phyloP scores from a whole-genome alignment of 2,888 invertebrate species.

The Lithophane socia region DNA sequence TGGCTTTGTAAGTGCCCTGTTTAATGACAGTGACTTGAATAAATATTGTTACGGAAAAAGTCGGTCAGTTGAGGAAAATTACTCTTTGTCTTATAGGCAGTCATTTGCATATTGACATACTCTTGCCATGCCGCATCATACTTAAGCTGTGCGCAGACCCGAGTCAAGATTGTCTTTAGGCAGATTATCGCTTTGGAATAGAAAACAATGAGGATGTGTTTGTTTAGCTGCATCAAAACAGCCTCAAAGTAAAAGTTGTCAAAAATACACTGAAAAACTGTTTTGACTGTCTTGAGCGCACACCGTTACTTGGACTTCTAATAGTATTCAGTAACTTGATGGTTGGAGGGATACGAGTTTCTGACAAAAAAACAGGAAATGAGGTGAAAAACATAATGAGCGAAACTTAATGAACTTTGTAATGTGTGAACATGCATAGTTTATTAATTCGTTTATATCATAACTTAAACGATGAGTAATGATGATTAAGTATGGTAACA shows the following conservation, averaged over 20 bases:
- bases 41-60: conserved; percentile 50
- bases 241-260: background rate
- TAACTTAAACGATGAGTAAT: background rate
- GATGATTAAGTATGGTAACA: background rate
- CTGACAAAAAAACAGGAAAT: background rate
- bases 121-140: conserved; percentile 10
- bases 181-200: background rate
- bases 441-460: background rate
- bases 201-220: background rate
- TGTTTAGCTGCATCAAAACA: no score
- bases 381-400: background rate
- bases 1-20: conserved; percentile 41
- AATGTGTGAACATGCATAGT: background rate
- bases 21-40: conserved; percentile 44
- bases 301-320: background rate
- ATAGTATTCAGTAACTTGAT: background rate
- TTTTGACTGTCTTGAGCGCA: background rate
- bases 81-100: conserved; percentile 22
- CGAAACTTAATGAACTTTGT: background rate
- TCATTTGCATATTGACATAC: conserved; percentile 44
- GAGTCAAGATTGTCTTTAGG: background rate
- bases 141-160: conserved; percentile 27
- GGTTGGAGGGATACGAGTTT: background rate
- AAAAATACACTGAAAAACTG: background rate
- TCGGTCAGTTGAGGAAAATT: conserved; percentile 40